Conservation (phyloP, 2,888 invertebrate genomes). For the Eupithecia exiguata region DNA sequence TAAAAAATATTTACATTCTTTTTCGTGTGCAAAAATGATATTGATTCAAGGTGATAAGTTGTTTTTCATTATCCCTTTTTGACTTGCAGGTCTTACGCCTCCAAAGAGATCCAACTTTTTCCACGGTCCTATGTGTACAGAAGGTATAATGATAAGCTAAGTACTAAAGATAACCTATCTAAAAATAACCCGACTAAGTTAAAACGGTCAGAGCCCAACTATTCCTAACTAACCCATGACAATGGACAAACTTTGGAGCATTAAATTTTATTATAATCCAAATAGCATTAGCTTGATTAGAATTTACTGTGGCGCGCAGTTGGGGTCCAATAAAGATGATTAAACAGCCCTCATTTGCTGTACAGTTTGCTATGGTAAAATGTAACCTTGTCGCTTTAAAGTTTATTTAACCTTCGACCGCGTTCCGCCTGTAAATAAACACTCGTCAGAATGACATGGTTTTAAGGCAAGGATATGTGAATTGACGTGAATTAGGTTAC, state of each 20-base stretch:
- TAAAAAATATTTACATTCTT: not conserved
- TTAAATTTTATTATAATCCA: conserved; percentile 46
- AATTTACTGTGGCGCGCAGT: conserved; percentile 39
- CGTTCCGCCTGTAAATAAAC: not conserved
- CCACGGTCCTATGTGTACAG: not conserved
- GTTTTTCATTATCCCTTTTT: not conserved
- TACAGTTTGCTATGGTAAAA: conserved; percentile 24
- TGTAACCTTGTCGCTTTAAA: conserved; percentile 1
- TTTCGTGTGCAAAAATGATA: not conserved
- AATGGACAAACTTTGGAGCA: conserved; percentile 38
- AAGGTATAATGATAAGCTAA: not conserved
- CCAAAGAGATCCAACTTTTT: not conserved
- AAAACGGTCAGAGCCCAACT: conserved; percentile 22
- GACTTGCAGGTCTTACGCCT: not conserved
- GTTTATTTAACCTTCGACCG: conserved; percentile 4
- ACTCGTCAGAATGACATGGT: not conserved
- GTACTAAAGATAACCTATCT: not conserved
- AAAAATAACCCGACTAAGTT: conserved; percentile 19
- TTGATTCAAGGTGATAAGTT: not conserved
- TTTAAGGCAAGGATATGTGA: no score
- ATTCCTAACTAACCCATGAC: conserved; percentile 31
- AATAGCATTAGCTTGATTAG: conserved; percentile 44
- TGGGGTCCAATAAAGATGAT: conserved; percentile 43
- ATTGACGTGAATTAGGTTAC: no score
- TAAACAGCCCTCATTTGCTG: conserved; percentile 35